Conservation (phyloP, 2,113 vertebrate species). For the Podilymbus podiceps region DNA sequence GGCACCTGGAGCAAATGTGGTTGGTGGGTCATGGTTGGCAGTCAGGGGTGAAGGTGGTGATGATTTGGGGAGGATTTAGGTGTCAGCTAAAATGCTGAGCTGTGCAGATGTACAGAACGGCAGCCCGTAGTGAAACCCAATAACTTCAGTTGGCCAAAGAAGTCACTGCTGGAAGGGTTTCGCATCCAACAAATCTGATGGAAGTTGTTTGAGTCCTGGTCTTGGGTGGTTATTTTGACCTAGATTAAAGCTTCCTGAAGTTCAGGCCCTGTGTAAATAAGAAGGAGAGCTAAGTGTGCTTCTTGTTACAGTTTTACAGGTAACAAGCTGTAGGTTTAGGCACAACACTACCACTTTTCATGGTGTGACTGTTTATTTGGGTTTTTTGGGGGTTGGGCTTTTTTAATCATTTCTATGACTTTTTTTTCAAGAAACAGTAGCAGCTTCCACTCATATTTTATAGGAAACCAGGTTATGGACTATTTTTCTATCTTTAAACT, state of each 20-base stretch:
- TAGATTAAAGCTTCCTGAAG: not conserved
- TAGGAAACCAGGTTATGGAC: accelerated
- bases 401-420: not conserved
- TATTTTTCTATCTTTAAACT: not conserved
- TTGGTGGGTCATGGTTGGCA: not conserved
- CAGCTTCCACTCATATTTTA: not conserved
- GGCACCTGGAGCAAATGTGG: accelerated
- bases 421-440: not conserved
- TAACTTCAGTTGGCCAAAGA: not conserved
- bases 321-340: not conserved
- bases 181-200: not conserved
- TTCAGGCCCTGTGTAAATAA: not conserved
- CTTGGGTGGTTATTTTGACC: not conserved
- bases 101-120: not conserved
- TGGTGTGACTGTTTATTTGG: not conserved
- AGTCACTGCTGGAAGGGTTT: not conserved
- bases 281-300: not conserved
- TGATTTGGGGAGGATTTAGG: not conserved
- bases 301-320: not conserved
- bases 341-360: not conserved
- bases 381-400: not conserved
- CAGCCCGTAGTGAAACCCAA: not conserved
- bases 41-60: accelerated
- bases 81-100: not conserved
- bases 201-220: not conserved